Conservation (phyloP, 2,113 vertebrate species). For the Indri indri region DNA sequence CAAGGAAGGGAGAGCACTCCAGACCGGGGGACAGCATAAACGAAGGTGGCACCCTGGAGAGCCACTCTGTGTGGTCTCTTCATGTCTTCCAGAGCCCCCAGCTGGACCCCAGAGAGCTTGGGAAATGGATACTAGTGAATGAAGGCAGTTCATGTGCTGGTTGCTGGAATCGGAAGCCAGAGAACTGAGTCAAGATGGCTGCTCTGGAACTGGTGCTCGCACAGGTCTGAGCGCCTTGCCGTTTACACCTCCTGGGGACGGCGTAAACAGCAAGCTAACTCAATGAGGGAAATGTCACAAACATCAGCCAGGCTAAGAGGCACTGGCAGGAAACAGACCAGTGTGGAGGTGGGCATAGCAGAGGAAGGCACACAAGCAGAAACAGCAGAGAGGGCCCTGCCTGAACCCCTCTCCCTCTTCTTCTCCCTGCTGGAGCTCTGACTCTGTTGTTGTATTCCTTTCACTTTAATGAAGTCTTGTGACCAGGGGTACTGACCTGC, state of each 20-base stretch:
- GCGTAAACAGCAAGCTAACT: background rate
- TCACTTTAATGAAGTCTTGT: background rate
- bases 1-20: background rate
- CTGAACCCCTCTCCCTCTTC: background rate
- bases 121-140: background rate
- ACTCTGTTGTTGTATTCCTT: background rate
- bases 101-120: background rate
- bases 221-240: background rate
- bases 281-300: background rate
- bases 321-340: background rate
- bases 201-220: background rate
- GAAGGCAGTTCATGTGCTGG: background rate
- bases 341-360: background rate
- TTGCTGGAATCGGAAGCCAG: background rate
- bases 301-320: background rate
- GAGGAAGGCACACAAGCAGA: background rate
- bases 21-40: rapidly evolving
- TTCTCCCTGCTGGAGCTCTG: background rate
- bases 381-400: background rate
- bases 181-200: background rate
- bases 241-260: background rate
- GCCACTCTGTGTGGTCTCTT: background rate
- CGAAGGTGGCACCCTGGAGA: no score
- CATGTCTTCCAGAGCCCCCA: background rate
- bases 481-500: background rate